Percentiles rank a stretch among this genome's conserved stretches.
These are phyloP conservation scores for Folsomia manolachei DNA, from an alignment of 2,888 invertebrate species.

Conservation along the genomic window DNA sequence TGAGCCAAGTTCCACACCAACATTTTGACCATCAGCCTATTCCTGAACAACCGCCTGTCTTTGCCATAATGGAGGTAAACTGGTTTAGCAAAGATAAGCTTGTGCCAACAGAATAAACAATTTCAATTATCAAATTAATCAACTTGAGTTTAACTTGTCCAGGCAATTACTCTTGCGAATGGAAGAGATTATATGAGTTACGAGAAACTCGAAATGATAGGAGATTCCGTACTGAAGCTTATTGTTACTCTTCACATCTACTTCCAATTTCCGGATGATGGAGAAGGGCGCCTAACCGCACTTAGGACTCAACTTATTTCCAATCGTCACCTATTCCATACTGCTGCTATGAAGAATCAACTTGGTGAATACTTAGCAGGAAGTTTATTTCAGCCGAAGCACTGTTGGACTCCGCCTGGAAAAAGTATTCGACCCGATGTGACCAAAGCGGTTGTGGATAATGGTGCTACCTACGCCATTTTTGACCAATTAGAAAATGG, in stretches of 20 bases:
- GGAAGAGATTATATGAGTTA: conserved; percentile 73
- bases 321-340: conserved; percentile 81
- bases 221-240: conserved; percentile 84
- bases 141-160: conserved; percentile 30
- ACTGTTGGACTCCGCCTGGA: conserved; percentile 79
- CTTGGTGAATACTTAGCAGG: conserved; percentile 39
- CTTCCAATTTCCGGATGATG: conserved; percentile 64
- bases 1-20: background rate
- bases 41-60: conserved; percentile 23
- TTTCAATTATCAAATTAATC: too few species aligned
- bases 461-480: background rate
- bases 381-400: conserved; percentile 63
- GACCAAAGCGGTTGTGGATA: background rate
- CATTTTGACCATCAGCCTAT: background rate
- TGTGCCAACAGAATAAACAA: too few species aligned
- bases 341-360: conserved; percentile 59
- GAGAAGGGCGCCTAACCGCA: conserved; percentile 76
- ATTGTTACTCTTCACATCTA: conserved; percentile 70
- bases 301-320: conserved; percentile 71
- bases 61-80: conserved; percentile 42
- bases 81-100: too few species aligned
- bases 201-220: conserved; percentile 81
- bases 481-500: background rate
- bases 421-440: conserved; percentile 61
- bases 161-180: conserved; percentile 69